Base-by-base conservation (phyloP, 2,888 invertebrate species). In the Athalia rosae region DNA sequence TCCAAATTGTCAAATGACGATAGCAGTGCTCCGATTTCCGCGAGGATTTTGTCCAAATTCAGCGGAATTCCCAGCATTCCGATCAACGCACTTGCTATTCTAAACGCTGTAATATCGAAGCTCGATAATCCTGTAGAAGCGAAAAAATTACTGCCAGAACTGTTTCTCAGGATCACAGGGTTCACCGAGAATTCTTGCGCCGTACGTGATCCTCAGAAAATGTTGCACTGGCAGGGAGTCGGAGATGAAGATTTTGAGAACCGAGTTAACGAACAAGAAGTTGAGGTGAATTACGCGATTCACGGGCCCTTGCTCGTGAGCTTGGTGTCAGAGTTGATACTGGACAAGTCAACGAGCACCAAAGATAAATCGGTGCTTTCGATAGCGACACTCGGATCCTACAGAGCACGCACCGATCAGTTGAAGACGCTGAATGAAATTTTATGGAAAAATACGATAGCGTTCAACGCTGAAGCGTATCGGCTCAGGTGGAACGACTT, bases 371-470 rank as follows among this genome's bases (percentile, higher is more conserved):
- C 79, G 6, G 81, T 87, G 76, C 81, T 87, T 7, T 79, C 83
- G 0, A 90, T 92, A 2, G 90, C 92, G 3, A 82, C 85, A 3
- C 88, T 94, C 66, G 92, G 92, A 58, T 91, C 92, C 64, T 91
- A 92, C 79, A 87, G 87, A 11, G 88, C 91, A 41, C 91, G 92
- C 81, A 90, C 91, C 0, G 83, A 87, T 15, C 92, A 93, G 79
- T 86, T 94, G 56, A 89, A 87, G 53, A 88, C 87, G 4, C 82
- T 94, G 13, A 91, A 92, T 80, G 90, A 91, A 79, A 88, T 92
- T 9, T 82, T 94, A 5, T 94, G 94, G 94, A 92, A 91, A 77
- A 94, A 94, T 85, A 91, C 92, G 67, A 90, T 91, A 0, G 90
- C 91, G 0, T 83, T 94, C 43, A 91, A 92, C 66, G 88, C 91